Conservation (phyloP, 2,888 invertebrate genomes). For the Nomada ruficornis region DNA sequence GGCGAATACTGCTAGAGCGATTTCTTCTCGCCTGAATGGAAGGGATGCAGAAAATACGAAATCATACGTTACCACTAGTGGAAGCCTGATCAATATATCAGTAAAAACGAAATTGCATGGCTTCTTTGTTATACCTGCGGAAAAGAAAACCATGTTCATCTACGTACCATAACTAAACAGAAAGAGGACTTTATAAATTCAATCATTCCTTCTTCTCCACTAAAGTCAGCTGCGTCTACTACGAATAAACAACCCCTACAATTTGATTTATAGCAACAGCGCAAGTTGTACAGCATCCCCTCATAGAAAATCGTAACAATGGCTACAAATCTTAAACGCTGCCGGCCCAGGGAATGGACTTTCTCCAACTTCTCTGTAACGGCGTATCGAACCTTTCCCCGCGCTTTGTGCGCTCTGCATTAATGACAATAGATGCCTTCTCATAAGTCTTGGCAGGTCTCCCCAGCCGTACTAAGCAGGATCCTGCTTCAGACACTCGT, state of each 20-base stretch:
- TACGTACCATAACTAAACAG: too few relatives aligned
- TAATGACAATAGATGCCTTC: slow-evolving; percentile 55
- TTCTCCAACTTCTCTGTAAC: slow-evolving; percentile 27
- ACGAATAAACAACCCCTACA: neutral
- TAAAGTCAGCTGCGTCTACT: neutral
- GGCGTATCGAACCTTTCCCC: slow-evolving; percentile 23
- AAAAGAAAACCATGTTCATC: too few relatives aligned
- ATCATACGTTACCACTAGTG: slow-evolving; percentile 26
- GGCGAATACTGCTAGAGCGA: slow-evolving; percentile 60
- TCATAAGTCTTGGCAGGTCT: slow-evolving; percentile 18
- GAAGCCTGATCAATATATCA: slow-evolving; percentile 47
- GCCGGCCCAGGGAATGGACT: slow-evolving; percentile 28
- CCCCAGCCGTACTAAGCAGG: slow-evolving; percentile 26
- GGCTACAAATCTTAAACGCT: slow-evolving; percentile 10
- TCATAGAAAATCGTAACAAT: slow-evolving; percentile 36
- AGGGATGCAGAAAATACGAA: slow-evolving; percentile 41
- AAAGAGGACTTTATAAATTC: too few relatives aligned
- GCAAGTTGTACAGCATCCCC: neutral
- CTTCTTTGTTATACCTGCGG: too few relatives aligned
- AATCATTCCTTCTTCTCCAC: too few relatives aligned
- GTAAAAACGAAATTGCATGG: neutral
- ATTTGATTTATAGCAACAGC: neutral
- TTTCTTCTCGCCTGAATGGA: slow-evolving; percentile 43
- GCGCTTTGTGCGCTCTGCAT: slow-evolving; percentile 2
- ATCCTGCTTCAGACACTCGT: slow-evolving; percentile 56